Conservation (phyloP, 23 tunicate genomes). For the Ciona savignyi region DNA sequence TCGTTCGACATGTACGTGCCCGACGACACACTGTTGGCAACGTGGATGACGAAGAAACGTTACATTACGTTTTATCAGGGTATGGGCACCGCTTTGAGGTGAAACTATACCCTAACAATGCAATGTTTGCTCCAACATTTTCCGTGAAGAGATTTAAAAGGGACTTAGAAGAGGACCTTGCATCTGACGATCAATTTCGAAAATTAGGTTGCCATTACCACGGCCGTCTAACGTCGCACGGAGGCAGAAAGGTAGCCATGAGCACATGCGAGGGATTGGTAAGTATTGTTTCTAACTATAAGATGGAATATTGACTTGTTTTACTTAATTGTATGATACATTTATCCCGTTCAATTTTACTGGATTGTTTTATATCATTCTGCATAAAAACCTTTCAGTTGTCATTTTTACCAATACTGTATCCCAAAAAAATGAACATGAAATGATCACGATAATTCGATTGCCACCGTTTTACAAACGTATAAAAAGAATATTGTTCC, state of each 20-base stretch:
- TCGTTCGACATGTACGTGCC: conserved; percentile 32
- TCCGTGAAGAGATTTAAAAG: conserved; percentile 33
- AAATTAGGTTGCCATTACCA: conserved; percentile 61
- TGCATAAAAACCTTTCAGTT: too few species aligned
- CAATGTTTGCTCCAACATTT: conserved; percentile 35
- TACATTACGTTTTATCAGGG: conserved; percentile 28
- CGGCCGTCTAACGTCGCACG: conserved; percentile 60
- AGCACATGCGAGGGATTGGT: conserved; percentile 83
- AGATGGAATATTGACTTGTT: too few species aligned
- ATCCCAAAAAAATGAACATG: too few species aligned
- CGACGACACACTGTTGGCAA: conserved; percentile 28
- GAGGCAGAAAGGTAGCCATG: conserved; percentile 29
- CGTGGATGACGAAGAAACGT: conserved; percentile 21
- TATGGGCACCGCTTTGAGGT: conserved; percentile 30
- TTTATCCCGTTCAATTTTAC: too few species aligned
- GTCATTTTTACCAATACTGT: too few species aligned
- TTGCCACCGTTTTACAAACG: too few species aligned
- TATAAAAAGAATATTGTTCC: too few species aligned
- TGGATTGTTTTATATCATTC: too few species aligned
- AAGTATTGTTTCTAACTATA: too few species aligned
- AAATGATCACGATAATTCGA: too few species aligned
- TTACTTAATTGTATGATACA: too few species aligned
- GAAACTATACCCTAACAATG: conserved; percentile 33
- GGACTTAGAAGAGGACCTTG: conserved; percentile 40
- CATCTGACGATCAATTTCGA: too few species aligned